Evolutionary conservation across 2,113 vertebrate genomes (phyloP).

Genomic region (Psammodynastes pulverulentus): DNA sequence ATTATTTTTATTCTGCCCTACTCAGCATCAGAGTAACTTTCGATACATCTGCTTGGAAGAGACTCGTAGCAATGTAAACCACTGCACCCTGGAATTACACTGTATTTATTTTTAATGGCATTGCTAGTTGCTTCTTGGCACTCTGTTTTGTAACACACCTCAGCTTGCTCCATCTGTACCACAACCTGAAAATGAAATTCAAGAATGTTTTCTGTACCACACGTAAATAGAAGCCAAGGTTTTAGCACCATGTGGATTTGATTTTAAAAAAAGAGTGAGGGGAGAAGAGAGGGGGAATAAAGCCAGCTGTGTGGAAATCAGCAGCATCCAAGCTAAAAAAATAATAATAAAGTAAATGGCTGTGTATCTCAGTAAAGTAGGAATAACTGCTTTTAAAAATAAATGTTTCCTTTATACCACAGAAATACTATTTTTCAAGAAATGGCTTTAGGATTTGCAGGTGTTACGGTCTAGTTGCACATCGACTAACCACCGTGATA

Average conservation of each 20-base stretch:
- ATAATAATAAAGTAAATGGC: not conserved
- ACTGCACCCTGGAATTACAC: constrained; percentile 68
- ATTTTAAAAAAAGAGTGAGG: constrained; percentile 38
- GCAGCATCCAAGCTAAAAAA: not conserved
- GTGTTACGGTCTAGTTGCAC: not conserved
- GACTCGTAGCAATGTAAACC: constrained; percentile 49
- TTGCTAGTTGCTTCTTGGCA: constrained; percentile 63
- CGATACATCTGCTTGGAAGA: constrained; percentile 73
- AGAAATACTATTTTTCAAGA: not conserved
- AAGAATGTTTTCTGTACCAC: constrained; percentile 13
- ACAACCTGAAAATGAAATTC: constrained; percentile 36
- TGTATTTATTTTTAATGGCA: constrained; percentile 27
- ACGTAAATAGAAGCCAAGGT: constrained; percentile 38
- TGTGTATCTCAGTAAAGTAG: not conserved
- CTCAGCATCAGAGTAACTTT: constrained; percentile 33
- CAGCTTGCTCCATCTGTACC: constrained; percentile 23
- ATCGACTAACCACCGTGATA: not conserved
- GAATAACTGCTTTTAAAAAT: not conserved
- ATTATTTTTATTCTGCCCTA: constrained; percentile 59
- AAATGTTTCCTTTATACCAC: not conserved
- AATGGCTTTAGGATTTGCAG: not conserved
- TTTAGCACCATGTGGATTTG: constrained; percentile 42
- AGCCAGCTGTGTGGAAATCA: not conserved
- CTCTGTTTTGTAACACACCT: constrained; percentile 41
- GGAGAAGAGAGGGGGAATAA: not conserved